These are phyloP conservation scores for Stegostoma tigrinum DNA, from an alignment of 2,113 vertebrate genomes.

Conservation along the genomic window DNA sequence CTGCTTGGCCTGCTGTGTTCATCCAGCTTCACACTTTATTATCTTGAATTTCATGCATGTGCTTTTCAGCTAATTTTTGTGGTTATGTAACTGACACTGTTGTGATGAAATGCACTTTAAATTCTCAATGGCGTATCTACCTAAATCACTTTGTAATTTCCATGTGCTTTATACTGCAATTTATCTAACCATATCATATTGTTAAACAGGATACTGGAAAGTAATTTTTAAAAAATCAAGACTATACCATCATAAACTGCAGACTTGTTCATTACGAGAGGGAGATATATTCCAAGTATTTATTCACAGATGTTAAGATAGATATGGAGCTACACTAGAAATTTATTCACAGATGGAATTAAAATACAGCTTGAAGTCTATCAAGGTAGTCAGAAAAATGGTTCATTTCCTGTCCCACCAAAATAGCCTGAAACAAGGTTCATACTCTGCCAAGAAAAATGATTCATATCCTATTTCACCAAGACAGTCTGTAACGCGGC, in stretches of 20 bases:
- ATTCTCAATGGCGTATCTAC: background rate
- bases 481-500: background rate
- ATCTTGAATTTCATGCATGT: background rate
- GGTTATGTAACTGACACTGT: background rate
- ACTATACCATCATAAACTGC: background rate
- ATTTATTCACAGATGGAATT: background rate
- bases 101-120: background rate
- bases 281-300: background rate
- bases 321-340: background rate
- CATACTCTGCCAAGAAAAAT: background rate
- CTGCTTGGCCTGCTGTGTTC: too few species aligned
- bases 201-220: background rate
- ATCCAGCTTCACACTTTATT: too few species aligned
- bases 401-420: slow-evolving; percentile 11
- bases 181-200: background rate
- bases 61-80: background rate
- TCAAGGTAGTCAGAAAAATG: background rate
- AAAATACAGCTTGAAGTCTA: background rate
- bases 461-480: slow-evolving; percentile 10
- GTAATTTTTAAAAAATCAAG: background rate
- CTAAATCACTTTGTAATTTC: background rate
- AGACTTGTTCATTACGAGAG: background rate
- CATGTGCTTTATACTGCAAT: background rate
- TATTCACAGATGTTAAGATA: background rate
- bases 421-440: background rate